Conservation (phyloP, 2,113 vertebrate species). For the Calyptomena viridis region DNA sequence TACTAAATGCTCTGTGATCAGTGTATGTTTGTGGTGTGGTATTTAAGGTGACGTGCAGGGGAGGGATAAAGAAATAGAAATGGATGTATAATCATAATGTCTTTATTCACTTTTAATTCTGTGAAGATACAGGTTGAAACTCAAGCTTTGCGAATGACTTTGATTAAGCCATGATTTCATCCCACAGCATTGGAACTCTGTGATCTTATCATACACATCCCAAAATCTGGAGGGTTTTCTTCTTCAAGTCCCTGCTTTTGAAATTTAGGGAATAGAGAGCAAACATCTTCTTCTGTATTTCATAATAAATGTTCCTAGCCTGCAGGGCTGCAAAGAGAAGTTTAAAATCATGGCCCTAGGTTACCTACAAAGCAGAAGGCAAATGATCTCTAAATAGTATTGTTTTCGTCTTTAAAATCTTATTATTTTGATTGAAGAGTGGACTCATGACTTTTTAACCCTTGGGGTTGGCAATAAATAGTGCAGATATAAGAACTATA, state of each 20-base stretch:
- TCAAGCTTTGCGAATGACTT: neutral
- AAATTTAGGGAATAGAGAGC: neutral
- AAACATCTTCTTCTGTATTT: neutral
- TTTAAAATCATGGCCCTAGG: neutral
- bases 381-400: neutral
- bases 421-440: neutral
- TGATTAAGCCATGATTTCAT: neutral
- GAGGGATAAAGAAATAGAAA: neutral
- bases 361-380: conserved; percentile 12
- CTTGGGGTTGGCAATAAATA: neutral
- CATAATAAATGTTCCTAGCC: neutral
- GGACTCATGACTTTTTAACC: neutral
- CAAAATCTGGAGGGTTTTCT: neutral
- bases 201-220: neutral
- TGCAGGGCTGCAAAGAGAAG: neutral
- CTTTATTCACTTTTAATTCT: neutral
- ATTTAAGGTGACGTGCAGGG: neutral
- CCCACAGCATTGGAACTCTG: neutral
- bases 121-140: neutral
- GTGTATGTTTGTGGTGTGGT: neutral
- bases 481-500: neutral
- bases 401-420: conserved; percentile 6
- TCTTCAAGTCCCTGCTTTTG: neutral
- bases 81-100: neutral
- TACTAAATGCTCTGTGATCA: neutral